These are phyloP conservation scores for Drosophila melanosoma DNA, from an alignment of 2,888 invertebrate genomes.

Conservation along the genomic window DNA sequence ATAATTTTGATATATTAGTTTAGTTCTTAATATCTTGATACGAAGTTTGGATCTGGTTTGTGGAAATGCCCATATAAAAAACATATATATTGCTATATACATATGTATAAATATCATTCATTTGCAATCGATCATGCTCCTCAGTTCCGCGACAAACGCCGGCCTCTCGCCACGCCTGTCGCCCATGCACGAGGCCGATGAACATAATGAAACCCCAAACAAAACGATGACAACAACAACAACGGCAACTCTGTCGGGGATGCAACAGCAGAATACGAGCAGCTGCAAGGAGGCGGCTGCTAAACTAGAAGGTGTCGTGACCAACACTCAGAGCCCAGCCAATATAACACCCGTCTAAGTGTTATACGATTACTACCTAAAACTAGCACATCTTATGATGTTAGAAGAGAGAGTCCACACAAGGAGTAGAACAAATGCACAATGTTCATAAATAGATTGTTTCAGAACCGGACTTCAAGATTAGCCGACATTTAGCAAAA, in stretches of 20 bases:
- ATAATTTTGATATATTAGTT: not conserved
- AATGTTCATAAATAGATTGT: conserved; percentile 27
- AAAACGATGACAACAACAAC: conserved; percentile 31
- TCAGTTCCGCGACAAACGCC: conserved; percentile 68
- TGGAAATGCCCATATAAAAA: conserved; percentile 8
- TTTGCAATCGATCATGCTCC: conserved; percentile 57
- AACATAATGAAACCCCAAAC: conserved; percentile 78
- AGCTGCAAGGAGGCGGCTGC: conserved; percentile 63
- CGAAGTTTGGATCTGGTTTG: not conserved
- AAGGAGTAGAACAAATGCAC: conserved; percentile 41
- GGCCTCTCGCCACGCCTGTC: conserved; percentile 87
- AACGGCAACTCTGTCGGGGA: conserved; percentile 12
- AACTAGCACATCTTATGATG: conserved; percentile 17
- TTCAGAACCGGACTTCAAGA: conserved; percentile 5
- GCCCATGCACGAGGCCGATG: conserved; percentile 94
- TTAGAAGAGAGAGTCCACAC: conserved; percentile 10
- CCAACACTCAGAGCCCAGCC: conserved; percentile 50
- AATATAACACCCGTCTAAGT: conserved; percentile 78
- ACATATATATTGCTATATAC: not conserved
- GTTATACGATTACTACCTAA: not conserved
- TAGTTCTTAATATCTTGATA: not conserved
- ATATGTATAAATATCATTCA: conserved; percentile 55
- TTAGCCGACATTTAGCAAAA: conserved; percentile 10
- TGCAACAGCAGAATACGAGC: conserved; percentile 40
- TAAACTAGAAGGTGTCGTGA: conserved; percentile 57